These are phyloP conservation scores for Parnassius orleans DNA, from an alignment of 2,888 invertebrate species.

Conservation along the genomic window DNA sequence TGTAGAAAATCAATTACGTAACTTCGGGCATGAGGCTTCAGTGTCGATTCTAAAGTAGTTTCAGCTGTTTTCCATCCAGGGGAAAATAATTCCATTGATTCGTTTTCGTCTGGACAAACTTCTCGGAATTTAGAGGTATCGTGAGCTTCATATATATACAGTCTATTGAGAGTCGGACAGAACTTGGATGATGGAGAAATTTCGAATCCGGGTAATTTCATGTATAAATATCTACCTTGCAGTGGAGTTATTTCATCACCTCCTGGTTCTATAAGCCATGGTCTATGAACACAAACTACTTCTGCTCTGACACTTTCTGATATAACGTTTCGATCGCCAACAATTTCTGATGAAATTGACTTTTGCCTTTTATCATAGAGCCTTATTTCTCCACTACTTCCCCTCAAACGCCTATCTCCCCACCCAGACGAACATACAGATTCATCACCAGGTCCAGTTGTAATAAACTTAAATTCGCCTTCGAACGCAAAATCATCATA, in stretches of 20 bases:
- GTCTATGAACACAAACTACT: slow-evolving; percentile 85
- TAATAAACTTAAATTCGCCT: slow-evolving; percentile 85
- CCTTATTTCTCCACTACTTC: slow-evolving; percentile 87
- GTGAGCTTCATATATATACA: slow-evolving; percentile 86
- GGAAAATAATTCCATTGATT: slow-evolving; percentile 84
- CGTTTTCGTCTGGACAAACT: slow-evolving; percentile 83
- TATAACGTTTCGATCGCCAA: slow-evolving; percentile 73
- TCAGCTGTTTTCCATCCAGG: slow-evolving; percentile 84
- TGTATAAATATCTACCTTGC: slow-evolving; percentile 85
- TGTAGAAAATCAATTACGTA: slow-evolving; percentile 89
- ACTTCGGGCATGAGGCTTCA: slow-evolving; percentile 83
- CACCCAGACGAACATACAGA: slow-evolving; percentile 83
- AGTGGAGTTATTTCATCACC: slow-evolving; percentile 83
- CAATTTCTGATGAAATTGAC: slow-evolving; percentile 64
- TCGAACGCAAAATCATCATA: slow-evolving; percentile 90
- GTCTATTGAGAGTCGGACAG: slow-evolving; percentile 86
- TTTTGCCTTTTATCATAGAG: slow-evolving; percentile 82
- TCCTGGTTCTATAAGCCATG: slow-evolving; percentile 89
- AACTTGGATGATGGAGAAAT: slow-evolving; percentile 70
- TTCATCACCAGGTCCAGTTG: slow-evolving; percentile 78
- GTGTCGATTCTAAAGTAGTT: slow-evolving; percentile 64
- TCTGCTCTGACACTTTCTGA: slow-evolving; percentile 77
- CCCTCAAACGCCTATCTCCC: slow-evolving; percentile 83
- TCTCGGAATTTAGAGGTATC: slow-evolving; percentile 83
- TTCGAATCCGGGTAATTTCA: slow-evolving; percentile 85